These are phyloP conservation scores for Macrotis lagotis DNA, from an alignment of 2,113 vertebrate species.

Conservation along the genomic window DNA sequence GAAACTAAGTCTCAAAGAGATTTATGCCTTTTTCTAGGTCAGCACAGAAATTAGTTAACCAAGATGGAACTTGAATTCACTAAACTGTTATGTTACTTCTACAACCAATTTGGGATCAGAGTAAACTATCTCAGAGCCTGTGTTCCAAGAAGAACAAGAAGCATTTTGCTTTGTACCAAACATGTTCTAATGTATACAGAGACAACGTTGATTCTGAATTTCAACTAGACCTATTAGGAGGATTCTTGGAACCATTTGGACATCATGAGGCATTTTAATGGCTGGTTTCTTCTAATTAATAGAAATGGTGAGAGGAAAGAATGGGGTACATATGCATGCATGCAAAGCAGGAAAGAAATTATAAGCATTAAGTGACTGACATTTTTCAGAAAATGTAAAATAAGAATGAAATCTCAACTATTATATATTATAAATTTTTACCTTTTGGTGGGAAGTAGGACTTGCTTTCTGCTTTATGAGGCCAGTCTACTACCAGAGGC, in stretches of 20 bases:
- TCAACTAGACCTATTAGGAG: background rate
- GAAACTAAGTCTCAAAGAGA: background rate
- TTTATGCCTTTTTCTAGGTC: background rate
- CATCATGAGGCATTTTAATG: background rate
- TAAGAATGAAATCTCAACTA: background rate
- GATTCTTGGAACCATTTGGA: background rate
- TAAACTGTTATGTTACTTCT: background rate
- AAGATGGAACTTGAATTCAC: background rate
- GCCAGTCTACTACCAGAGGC: constrained; percentile 98
- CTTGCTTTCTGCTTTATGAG: constrained; percentile 99
- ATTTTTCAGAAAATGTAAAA: background rate
- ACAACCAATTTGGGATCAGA: background rate
- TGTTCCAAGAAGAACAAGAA: background rate
- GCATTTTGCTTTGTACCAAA: background rate
- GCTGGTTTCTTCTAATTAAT: background rate
- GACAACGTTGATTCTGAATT: background rate
- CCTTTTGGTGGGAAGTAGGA: constrained; percentile 99
- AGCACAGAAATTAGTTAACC: background rate
- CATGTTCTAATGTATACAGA: background rate
- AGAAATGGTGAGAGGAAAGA: background rate
- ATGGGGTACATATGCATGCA: background rate
- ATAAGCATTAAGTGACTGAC: background rate
- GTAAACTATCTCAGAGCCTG: background rate
- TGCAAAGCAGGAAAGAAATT: background rate
- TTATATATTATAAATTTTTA: constrained; percentile 75